Evolutionary conservation across 2,797 vertebrate genomes (phyloP).

Genomic region (Rhabdophis nuchalis): DNA sequence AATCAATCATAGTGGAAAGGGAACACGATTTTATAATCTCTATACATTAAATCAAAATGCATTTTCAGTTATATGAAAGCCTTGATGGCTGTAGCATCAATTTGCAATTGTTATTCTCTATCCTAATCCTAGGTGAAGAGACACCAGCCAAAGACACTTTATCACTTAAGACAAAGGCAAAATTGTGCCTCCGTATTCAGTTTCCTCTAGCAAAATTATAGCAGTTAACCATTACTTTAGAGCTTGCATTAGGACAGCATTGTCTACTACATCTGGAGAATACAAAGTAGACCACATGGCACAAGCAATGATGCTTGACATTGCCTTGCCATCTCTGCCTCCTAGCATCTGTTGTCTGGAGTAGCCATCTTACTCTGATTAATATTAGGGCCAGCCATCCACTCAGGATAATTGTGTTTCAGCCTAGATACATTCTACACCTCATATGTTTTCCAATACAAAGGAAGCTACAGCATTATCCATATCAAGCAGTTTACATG

Average conservation of each 20-base stretch:
- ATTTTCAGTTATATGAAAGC: background rate
- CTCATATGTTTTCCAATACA: conserved; percentile 33
- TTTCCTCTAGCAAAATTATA: background rate
- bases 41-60: background rate
- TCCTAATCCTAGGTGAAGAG: background rate
- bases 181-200: background rate
- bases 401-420: background rate
- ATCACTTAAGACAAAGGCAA: background rate
- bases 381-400: background rate
- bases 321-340: background rate
- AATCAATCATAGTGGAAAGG: background rate
- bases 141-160: background rate
- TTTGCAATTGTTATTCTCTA: background rate
- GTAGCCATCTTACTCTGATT: background rate
- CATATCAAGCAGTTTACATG: background rate
- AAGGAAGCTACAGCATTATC: background rate
- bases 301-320: background rate
- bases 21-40: background rate
- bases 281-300: background rate
- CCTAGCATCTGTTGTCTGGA: background rate
- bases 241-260: background rate
- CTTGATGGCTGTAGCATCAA: background rate
- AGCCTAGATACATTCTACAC: conserved; percentile 21
- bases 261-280: background rate
- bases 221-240: background rate